Conservation (phyloP, 1,140 invertebrate species). For the Trissolcus basalis region DNA sequence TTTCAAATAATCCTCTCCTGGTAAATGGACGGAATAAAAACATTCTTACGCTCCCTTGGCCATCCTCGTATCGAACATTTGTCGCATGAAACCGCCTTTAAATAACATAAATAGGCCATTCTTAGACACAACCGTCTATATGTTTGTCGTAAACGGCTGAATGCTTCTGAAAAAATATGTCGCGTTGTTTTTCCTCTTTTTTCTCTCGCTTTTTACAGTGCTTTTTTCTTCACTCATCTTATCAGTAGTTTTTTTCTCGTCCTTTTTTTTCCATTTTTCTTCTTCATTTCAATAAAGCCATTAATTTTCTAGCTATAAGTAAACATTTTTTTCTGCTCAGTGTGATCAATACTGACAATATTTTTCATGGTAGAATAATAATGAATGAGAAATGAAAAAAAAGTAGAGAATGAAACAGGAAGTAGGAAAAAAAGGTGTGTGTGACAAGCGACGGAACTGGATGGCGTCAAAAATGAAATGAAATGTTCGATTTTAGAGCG, state of each 20-base stretch:
- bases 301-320: no score
- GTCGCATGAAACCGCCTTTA: slow-evolving; percentile 14
- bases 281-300: no score
- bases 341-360: background rate
- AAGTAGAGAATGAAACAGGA: no score
- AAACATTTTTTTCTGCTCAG: background rate
- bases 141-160: slow-evolving; percentile 7
- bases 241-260: background rate
- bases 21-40: no score
- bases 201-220: background rate
- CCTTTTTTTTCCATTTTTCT: background rate
- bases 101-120: slow-evolving; percentile 31
- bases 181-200: slow-evolving; percentile 1
- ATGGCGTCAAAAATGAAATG: no score
- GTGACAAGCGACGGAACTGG: no score
- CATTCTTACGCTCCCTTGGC: no score
- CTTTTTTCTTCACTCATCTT: background rate
- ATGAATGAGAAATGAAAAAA: no score
- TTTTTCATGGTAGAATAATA: background rate
- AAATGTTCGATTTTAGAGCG: slow-evolving; percentile 5
- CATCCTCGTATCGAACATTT: slow-evolving; percentile 6
- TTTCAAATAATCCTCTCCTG: no score
- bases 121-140: background rate
- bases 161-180: slow-evolving; percentile 19
- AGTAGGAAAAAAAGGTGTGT: no score